phyloP scores from a whole-genome alignment of 2,888 invertebrate genomes.

The Epistrophe grossulariae region DNA sequence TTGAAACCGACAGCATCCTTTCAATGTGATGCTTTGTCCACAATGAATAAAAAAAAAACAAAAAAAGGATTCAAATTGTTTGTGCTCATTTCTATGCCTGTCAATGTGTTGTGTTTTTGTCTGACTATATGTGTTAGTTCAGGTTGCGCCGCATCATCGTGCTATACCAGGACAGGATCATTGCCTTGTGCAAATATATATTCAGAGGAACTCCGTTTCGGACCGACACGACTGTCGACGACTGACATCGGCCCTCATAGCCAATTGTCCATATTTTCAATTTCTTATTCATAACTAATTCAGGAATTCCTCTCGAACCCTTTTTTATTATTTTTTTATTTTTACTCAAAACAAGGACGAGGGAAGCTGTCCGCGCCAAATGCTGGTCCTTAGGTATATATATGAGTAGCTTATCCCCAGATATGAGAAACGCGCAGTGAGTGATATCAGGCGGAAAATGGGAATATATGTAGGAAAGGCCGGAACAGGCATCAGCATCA shows the following conservation, averaged over 20 bases:
- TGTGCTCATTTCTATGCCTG: slow-evolving; percentile 73
- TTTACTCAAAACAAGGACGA: slow-evolving; percentile 17
- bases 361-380: slow-evolving; percentile 52
- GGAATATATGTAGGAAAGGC: slow-evolving; percentile 60
- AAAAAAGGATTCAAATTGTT: slow-evolving; percentile 54
- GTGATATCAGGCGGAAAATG: slow-evolving; percentile 75
- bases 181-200: slow-evolving; percentile 64
- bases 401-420: slow-evolving; percentile 66
- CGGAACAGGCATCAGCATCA: slow-evolving; percentile 46
- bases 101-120: slow-evolving; percentile 44
- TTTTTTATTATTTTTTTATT: slow-evolving; percentile 42
- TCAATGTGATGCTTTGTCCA: slow-evolving; percentile 59
- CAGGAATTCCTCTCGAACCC: slow-evolving; percentile 73
- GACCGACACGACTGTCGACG: slow-evolving; percentile 36
- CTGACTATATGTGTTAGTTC: slow-evolving; percentile 1
- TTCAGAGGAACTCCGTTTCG: slow-evolving; percentile 43
- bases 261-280: slow-evolving; percentile 77
- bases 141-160: slow-evolving; percentile 37
- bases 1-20: slow-evolving; percentile 76
- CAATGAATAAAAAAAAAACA: slow-evolving; percentile 34
- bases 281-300: slow-evolving; percentile 77
- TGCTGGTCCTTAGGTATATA: slow-evolving; percentile 11
- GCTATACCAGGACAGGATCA: slow-evolving; percentile 45
- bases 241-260: slow-evolving; percentile 58
- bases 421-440: slow-evolving; percentile 55